Evolutionary conservation across 2,113 vertebrate genomes (phyloP), one percentile per base, ranked within the genome.

Genomic region (Mus spicilegus): DNA sequence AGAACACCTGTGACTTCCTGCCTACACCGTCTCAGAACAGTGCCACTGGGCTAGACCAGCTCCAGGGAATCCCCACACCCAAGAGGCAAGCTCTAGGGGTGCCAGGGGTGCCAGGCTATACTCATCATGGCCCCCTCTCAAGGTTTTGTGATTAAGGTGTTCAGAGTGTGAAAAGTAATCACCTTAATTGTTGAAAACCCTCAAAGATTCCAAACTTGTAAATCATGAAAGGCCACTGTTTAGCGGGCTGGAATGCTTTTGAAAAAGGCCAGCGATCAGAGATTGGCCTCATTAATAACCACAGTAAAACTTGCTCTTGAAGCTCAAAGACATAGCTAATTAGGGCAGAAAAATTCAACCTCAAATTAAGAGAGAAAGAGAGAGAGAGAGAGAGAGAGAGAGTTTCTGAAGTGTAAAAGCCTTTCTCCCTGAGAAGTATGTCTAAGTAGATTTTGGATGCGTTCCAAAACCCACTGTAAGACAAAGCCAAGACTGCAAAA

Each of bases 291-390:
- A 51, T 95, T 98, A 98, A 97, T 98, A 98, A 98, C 94, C 94
- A 61, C 92, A 96, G 97, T 97, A 98, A 98, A 98, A 98, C 97
- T 85, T 30, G 87, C 96, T 98, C 98, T 96, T 97, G 95, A 98
- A 97, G 95, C 97, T 97, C 97, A 96, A 98, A 98, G 98, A 98
- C 87, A 90, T 96, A 98, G 97, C 96, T 98, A 98, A 98, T 98
- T 98, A 98, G 98, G 97, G 97, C 85, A 97, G 97, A 97, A 98
- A 97, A 98, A 98, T 97, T 90, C 88, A 93, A 98, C 97, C 93
- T 75, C 97, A 98, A 98, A 98, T 98, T 98, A 98, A 98, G 98
- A 98, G 92, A 97, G 98, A 98, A n/a, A 22, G 70, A 22, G 72
- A 39, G 72, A 39, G 70, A 20, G 70, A 39, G 72, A 39, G 70